A percentile compares a stretch with the other conserved stretches of the same genome.
phyloP scores from a whole-genome alignment of 2,113 vertebrate genomes.

The Hiodon alosoides region DNA sequence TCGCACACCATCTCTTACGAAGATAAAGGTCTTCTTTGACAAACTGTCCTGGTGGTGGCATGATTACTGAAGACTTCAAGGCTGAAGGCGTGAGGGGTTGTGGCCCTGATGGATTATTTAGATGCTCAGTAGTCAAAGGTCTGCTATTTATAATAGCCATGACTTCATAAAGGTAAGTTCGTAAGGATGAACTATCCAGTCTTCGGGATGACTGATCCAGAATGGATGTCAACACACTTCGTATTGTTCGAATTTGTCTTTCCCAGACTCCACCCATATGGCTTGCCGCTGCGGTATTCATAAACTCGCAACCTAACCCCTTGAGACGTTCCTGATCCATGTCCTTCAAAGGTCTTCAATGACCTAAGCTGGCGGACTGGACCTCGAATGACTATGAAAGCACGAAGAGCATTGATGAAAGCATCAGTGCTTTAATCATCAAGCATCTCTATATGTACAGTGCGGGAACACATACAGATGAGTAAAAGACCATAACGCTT shows the following conservation, averaged over 20 bases:
- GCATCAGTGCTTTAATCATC: constrained; percentile 24
- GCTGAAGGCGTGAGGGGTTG: constrained; percentile 27
- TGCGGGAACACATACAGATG: constrained; percentile 12
- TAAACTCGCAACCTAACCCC: constrained; percentile 21
- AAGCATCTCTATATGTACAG: constrained; percentile 17
- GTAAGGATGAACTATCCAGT: constrained; percentile 6
- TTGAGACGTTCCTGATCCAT: constrained; percentile 7
- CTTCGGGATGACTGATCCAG: constrained; percentile 22
- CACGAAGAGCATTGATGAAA: constrained; percentile 12
- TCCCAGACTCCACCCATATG: constrained; percentile 23
- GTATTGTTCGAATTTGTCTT: constrained; percentile 18
- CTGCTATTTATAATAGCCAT: constrained; percentile 29
- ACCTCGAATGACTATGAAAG: constrained; percentile 15
- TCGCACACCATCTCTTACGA: constrained; percentile 7
- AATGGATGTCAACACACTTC: constrained; percentile 14
- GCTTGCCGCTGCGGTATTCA: constrained; percentile 11
- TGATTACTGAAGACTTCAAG: constrained; percentile 27
- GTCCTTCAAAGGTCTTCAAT: constrained; percentile 15
- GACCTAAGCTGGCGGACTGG: neutral
- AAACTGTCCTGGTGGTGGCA: constrained; percentile 24
- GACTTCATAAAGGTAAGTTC: constrained; percentile 23
- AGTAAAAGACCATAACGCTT: constrained; percentile 18
- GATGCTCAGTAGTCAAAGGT: constrained; percentile 15
- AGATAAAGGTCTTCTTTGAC: constrained; percentile 25
- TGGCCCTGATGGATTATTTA: constrained; percentile 20